These are phyloP conservation scores for Trigoniulus corallinus DNA, from an alignment of 1,140 invertebrate genomes.

Conservation along the genomic window DNA sequence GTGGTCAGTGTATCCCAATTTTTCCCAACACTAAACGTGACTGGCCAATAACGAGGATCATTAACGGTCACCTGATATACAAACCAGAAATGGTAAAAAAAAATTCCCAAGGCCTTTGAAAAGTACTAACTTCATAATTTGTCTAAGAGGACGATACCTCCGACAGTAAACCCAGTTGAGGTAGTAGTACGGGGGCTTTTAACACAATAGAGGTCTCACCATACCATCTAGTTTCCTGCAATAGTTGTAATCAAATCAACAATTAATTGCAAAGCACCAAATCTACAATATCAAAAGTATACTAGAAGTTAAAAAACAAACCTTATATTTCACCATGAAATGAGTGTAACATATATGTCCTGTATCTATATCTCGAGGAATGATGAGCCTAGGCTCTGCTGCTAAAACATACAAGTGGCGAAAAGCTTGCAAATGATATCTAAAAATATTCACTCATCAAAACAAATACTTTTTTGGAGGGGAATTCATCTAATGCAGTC, in stretches of 20 bases:
- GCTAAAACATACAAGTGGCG: slow-evolving; percentile 89
- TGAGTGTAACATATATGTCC: slow-evolving; percentile 61
- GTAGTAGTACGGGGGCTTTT: slow-evolving; percentile 68
- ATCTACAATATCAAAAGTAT: slow-evolving; percentile 1
- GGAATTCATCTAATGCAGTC: background rate
- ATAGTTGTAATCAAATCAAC: slow-evolving; percentile 16
- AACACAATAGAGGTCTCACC: slow-evolving; percentile 36
- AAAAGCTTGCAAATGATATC: slow-evolving; percentile 87
- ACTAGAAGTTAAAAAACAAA: slow-evolving; percentile 13
- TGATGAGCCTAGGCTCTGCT: slow-evolving; percentile 65
- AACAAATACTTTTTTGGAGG: background rate
- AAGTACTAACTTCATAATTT: background rate
- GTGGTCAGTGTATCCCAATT: slow-evolving; percentile 66
- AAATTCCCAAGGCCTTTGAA: background rate
- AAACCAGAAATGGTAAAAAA: slow-evolving; percentile 7
- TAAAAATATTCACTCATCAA: slow-evolving; percentile 22
- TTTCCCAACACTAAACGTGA: slow-evolving; percentile 55
- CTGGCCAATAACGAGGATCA: slow-evolving; percentile 74
- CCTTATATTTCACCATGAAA: slow-evolving; percentile 39
- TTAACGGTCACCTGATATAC: slow-evolving; percentile 41
- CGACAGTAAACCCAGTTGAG: slow-evolving; percentile 55
- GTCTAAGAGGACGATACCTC: slow-evolving; percentile 30
- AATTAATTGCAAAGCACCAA: slow-evolving; percentile 3
- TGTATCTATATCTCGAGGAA: slow-evolving; percentile 70
- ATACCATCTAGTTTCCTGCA: slow-evolving; percentile 31